Evolutionary conservation across 1,140 invertebrate genomes (phyloP).

Genomic region (Drosophila subpulchrella): DNA sequence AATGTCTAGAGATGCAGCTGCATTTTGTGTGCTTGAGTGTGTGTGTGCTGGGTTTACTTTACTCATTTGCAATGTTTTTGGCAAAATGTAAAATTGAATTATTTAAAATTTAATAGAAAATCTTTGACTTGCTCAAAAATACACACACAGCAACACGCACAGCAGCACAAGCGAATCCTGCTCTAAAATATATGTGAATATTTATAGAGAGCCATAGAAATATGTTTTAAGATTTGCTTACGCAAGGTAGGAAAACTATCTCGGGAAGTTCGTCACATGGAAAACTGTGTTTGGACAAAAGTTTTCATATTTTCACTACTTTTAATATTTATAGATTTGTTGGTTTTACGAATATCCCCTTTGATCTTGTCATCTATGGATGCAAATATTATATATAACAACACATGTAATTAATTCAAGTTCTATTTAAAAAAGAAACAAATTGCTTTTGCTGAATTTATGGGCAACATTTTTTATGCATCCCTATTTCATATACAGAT

Average conservation of each 20-base stretch:
- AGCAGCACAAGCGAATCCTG: slow-evolving; percentile 16
- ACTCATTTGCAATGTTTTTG: slow-evolving; percentile 81
- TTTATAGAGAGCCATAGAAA: slow-evolving; percentile 41
- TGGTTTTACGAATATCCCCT: background rate
- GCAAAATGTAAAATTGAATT: slow-evolving; percentile 82
- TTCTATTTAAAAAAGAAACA: too few relatives aligned
- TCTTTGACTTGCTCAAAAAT: slow-evolving; percentile 77
- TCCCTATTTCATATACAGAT: too few relatives aligned
- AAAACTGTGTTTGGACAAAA: background rate
- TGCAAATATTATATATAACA: background rate
- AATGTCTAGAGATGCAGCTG: slow-evolving; percentile 52
- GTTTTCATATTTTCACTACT: background rate
- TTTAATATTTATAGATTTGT: background rate
- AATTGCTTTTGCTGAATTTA: background rate
- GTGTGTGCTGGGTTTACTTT: slow-evolving; percentile 66
- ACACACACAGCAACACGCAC: slow-evolving; percentile 30
- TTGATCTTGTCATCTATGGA: background rate
- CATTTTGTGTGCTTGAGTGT: slow-evolving; percentile 26
- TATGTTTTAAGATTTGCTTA: slow-evolving; percentile 7
- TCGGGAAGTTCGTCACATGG: slow-evolving; percentile 9
- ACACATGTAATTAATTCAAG: background rate
- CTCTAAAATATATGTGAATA: slow-evolving; percentile 14
- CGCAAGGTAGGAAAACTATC: slow-evolving; percentile 15
- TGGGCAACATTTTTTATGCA: too few relatives aligned
- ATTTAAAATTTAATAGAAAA: slow-evolving; percentile 83